Base-by-base conservation (phyloP, 2,797 vertebrate species). In the Bradypodion pumilum region DNA sequence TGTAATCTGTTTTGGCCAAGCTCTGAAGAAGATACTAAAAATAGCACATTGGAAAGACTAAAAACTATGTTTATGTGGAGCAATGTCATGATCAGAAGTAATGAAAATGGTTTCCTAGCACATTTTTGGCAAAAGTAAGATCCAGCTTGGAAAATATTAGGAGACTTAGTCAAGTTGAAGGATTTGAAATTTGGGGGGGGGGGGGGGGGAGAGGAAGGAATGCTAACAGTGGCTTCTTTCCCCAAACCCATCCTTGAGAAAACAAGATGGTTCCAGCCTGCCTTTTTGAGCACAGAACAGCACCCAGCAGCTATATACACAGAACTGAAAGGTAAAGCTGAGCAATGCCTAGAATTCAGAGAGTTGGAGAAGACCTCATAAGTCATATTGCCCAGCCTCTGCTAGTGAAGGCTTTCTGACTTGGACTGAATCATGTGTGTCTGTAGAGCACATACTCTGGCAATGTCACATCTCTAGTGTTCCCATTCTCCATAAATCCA, bases 51-150 rank as follows among this genome's bases (percentile, higher is more conserved):
- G 52, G 5, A 19, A 56, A 56, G 19, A 19, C 16, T 19, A 63
- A 74, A 40, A 59, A 85, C 86, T 86, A 59, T 23, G 27, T 25
- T 56, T 9, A 23, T 52, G 23, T 35, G 27, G 60, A 15, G 0
- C 73, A 75, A 69, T 76, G 89, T 91, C 85, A 89, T 8, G 29
- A 25, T 69, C 82, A 82, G 78, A 85, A 88, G 66, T 81, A 62
- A 73, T 73, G 82, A 69, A 86, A 86, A 88, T 72, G 86, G 73
- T 44, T 84, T 91, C 13, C 78, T 84, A 52, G 86, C 75, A 42
- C 73, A 66, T 44, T 32, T 90, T 87, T 52, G 88, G 73, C 81
- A 91, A 92, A 87, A 83, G 27, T 52, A 29, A 46, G 83, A 92
- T 77, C 73, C 49, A 79, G 74, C 87, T 15, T 79, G 49, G 62